Evolutionary conservation across 2,888 invertebrate species (phyloP).

Genomic region (Saturnia japonica): DNA sequence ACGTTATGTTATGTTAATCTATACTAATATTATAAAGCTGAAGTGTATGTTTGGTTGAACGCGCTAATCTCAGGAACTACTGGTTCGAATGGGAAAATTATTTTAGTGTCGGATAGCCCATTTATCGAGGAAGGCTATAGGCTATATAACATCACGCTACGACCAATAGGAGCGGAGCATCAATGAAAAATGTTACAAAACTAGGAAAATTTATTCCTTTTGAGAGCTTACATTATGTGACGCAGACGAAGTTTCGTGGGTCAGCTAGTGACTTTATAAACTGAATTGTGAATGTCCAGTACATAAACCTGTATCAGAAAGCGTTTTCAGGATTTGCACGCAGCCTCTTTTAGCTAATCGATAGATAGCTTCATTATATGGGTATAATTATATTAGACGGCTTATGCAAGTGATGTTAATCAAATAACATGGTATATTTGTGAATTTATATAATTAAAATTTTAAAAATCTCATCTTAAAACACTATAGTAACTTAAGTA

Average conservation of each 20-base stretch:
- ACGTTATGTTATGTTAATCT: too few relatives aligned
- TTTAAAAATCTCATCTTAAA: conserved; percentile 47
- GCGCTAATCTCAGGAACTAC: too few relatives aligned
- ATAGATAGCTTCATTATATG: neutral
- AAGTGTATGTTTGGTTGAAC: too few relatives aligned
- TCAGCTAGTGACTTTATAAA: neutral
- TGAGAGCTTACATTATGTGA: too few relatives aligned
- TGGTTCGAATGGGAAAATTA: too few relatives aligned
- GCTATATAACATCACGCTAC: too few relatives aligned
- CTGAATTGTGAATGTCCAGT: neutral
- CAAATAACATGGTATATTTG: conserved; percentile 18
- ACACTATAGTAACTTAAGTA: conserved; percentile 54
- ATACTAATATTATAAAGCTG: too few relatives aligned
- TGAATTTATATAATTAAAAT: conserved; percentile 46
- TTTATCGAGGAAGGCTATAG: too few relatives aligned
- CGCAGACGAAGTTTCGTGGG: too few relatives aligned
- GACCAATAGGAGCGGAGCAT: too few relatives aligned
- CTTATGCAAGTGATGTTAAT: neutral
- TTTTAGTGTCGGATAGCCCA: neutral
- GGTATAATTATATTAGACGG: neutral
- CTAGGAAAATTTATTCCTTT: too few relatives aligned
- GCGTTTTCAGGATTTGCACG: neutral
- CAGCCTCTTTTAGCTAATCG: neutral
- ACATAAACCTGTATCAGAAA: neutral
- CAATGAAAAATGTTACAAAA: too few relatives aligned